Base-by-base conservation (phyloP, 2,113 vertebrate species). In the Saguinus midas region DNA sequence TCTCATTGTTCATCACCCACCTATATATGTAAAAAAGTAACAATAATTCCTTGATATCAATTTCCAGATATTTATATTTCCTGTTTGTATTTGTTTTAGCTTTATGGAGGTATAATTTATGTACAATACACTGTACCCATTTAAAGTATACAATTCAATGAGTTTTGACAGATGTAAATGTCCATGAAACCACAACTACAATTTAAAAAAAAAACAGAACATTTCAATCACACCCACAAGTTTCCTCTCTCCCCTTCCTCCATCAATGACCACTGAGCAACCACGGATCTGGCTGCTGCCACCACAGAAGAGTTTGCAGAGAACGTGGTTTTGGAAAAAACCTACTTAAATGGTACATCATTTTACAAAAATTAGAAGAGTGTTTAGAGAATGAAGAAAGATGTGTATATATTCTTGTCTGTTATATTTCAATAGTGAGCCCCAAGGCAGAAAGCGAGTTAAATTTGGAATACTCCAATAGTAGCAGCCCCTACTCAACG, bases 351-450 rank as follows among this genome's bases (percentile, higher is more conserved):
- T 32, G 48, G 48, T 78, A 48, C 48, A 83, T 0, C 8, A 85
- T 85, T 85, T 85, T 84, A 55, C 76, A 78, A 85, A 95, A 78
- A 68, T 91, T 85, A 58, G 58, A 85, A 83, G 48, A 32, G 20
- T 70, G 21, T 90, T 37, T 40, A 58, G 93, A 85, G 66, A 86
- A 85, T 79, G 50, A 83, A 64, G 68, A 90, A 66, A 94, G 52
- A 66, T 76, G 37, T 50, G 20, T 66, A 20, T 50, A 17, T 95
- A 43, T 81, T 79, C 25, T 86, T 81, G 27, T 43, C 55, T 95
- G 79, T 27, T 40, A 5, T 87, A 55, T 95, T 87, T 75, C 72
- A 66, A 87, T 81, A 66, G 29, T 55, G 35, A 92, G 23, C 79
- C 48, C 75, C 17, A 66, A 82, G 70, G 58, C 45, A 84, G 70